These are phyloP conservation scores for Asobara japonica DNA, from an alignment of 1,140 invertebrate species.

Conservation along the genomic window DNA sequence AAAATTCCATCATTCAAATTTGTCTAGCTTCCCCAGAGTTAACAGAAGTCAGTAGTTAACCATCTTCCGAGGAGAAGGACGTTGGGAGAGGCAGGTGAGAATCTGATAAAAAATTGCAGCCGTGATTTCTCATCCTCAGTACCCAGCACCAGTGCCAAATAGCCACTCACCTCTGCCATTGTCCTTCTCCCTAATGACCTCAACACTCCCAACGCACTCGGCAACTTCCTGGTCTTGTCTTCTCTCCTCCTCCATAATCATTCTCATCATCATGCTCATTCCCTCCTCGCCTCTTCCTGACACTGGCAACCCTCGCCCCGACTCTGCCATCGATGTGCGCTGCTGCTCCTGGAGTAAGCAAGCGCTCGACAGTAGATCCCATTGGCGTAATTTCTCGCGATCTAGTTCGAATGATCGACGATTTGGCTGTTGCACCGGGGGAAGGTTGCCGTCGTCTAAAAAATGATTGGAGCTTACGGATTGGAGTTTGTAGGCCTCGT, in stretches of 20 bases:
- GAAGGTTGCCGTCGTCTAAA: slow-evolving; percentile 70
- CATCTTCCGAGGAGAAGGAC: slow-evolving; percentile 15
- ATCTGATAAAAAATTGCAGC: background rate
- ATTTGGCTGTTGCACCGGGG: slow-evolving; percentile 41
- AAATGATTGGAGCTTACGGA: slow-evolving; percentile 56
- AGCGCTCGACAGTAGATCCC: slow-evolving; percentile 87
- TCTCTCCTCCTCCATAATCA: slow-evolving; percentile 47
- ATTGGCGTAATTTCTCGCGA: slow-evolving; percentile 84
- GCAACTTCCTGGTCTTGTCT: slow-evolving; percentile 53
- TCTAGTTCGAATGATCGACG: slow-evolving; percentile 76
- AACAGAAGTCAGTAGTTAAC: background rate
- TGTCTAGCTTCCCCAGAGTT: background rate
- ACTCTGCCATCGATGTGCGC: slow-evolving; percentile 54
- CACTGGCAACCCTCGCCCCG: slow-evolving; percentile 58
- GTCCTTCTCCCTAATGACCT: slow-evolving; percentile 62
- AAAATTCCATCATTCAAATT: background rate
- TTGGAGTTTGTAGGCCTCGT: slow-evolving; percentile 52
- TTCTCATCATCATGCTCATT: slow-evolving; percentile 33
- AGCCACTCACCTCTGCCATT: slow-evolving; percentile 62
- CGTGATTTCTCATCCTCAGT: slow-evolving; percentile 48
- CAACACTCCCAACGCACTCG: slow-evolving; percentile 62
- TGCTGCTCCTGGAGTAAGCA: slow-evolving; percentile 67
- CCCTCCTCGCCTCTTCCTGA: slow-evolving; percentile 25
- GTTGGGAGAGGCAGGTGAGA: slow-evolving; percentile 27
- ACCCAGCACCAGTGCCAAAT: slow-evolving; percentile 53